phyloP scores from a whole-genome alignment of 2,797 vertebrate species.

The Yasuhikotakia modesta region DNA sequence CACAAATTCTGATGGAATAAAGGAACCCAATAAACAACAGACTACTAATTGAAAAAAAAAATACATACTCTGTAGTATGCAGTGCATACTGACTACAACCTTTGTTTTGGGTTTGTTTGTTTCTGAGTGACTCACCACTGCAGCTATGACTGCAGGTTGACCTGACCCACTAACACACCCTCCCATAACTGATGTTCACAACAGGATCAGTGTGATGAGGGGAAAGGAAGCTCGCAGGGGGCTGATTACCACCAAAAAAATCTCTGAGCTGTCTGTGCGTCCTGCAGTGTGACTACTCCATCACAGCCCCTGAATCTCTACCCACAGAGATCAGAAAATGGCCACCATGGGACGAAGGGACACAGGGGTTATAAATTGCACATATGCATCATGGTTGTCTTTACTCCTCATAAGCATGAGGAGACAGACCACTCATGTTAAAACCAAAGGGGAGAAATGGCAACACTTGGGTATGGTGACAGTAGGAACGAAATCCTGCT shows the following conservation, averaged over 20 bases:
- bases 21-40: not conserved
- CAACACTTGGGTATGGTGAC: not conserved
- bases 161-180: conserved; percentile 76
- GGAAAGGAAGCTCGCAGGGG: conserved; percentile 41
- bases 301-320: conserved; percentile 65
- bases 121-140: conserved; percentile 65
- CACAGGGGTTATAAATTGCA: not conserved
- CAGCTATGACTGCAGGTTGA: conserved; percentile 69
- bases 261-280: conserved; percentile 20
- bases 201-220: conserved; percentile 21
- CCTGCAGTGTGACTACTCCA: conserved; percentile 46
- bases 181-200: conserved; percentile 53
- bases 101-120: not conserved
- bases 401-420: not conserved
- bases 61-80: not conserved
- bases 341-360: not conserved
- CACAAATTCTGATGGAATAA: not conserved
- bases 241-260: conserved; percentile 54
- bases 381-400: not conserved
- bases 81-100: not conserved
- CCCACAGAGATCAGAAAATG: conserved; percentile 60
- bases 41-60: not conserved
- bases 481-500: not conserved
- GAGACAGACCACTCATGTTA: not conserved
- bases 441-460: not conserved